Percentiles rank a stretch among this genome's conserved stretches.
Conservation (phyloP, 92 coral and sea anemone genomes). For the Porites lobata region DNA sequence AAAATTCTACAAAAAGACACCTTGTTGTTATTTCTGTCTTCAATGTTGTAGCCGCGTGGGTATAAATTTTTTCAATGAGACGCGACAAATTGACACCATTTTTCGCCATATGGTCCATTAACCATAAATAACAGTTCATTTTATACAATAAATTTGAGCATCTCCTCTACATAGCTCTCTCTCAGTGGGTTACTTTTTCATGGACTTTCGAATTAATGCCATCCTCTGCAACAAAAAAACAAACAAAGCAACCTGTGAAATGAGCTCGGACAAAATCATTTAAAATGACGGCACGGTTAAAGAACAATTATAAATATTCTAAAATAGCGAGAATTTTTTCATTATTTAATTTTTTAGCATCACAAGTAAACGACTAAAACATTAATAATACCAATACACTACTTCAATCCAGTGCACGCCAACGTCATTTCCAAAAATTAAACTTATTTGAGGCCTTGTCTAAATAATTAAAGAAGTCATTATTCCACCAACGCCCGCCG, state of each 20-base stretch:
- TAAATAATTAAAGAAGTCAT: too few relatives aligned
- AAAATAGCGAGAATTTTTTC: too few relatives aligned
- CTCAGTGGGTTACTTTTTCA: conserved; percentile 75
- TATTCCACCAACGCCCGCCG: too few relatives aligned
- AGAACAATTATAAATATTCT: too few relatives aligned
- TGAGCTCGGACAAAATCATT: background rate
- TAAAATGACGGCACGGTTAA: too few relatives aligned
- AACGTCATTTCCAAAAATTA: too few relatives aligned
- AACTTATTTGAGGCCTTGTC: too few relatives aligned
- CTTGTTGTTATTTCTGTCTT: too few relatives aligned
- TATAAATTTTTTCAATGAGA: background rate
- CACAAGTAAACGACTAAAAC: too few relatives aligned
- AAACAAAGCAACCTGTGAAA: background rate
- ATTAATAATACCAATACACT: too few relatives aligned
- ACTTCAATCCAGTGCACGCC: too few relatives aligned
- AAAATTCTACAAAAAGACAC: background rate
- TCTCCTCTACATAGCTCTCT: background rate
- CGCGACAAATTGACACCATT: background rate
- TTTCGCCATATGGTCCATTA: background rate
- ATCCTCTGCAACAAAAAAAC: conserved; percentile 77
- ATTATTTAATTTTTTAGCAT: too few relatives aligned
- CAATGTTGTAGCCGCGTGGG: background rate
- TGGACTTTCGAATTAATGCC: conserved; percentile 90
- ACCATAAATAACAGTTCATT: conserved; percentile 13
- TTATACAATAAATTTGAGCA: conserved; percentile 13